phyloP scores from a whole-genome alignment of 2,113 vertebrate species.

The Catharus fuscescens region DNA sequence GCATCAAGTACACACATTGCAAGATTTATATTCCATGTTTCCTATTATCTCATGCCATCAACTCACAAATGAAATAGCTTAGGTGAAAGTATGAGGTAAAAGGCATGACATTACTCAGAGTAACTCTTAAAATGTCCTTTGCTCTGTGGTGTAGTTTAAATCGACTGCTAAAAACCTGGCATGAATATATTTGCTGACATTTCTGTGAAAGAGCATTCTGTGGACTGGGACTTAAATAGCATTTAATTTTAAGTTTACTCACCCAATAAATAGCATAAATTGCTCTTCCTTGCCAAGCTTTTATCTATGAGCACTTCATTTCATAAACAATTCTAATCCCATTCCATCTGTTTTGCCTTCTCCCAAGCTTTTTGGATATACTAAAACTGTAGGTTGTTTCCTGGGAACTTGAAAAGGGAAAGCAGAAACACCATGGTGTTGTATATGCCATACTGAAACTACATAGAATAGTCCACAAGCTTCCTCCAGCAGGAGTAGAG shows the following conservation, averaged over 20 bases:
- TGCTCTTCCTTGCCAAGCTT: background rate
- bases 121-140: background rate
- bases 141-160: background rate
- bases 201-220: background rate
- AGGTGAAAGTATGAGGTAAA: background rate
- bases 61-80: background rate
- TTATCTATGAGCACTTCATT: background rate
- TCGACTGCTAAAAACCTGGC: background rate
- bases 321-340: background rate
- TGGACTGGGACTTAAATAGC: background rate
- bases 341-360: background rate
- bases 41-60: background rate
- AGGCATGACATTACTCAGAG: background rate
- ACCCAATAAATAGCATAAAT: background rate
- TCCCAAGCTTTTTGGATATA: background rate
- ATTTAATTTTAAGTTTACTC: conserved; percentile 16
- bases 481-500: background rate
- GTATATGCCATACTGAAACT: background rate
- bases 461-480: background rate
- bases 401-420: background rate
- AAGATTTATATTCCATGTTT: background rate
- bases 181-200: background rate
- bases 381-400: background rate
- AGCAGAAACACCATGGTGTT: background rate
- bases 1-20: background rate